Evolutionary conservation across 2,797 vertebrate species (phyloP), one percentile per base, ranked within the genome.

Genomic region (Morus bassanus): DNA sequence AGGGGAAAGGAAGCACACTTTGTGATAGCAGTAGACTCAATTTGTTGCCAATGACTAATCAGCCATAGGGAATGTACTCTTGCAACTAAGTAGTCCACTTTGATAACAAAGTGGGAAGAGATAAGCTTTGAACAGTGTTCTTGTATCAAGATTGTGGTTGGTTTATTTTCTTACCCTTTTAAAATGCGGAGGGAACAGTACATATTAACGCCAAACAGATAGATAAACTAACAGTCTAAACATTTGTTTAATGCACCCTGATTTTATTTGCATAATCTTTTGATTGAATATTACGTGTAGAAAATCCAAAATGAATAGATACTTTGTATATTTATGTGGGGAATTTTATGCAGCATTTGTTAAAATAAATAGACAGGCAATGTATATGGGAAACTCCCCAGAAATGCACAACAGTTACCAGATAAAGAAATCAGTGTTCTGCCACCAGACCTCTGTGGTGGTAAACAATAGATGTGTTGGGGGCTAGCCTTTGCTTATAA

Each of bases 391-490:
- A 94, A 91, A 51, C 35, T 73, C 60, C 8, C 10, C 61, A 80
- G 72, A 89, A 80, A 46, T 39, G 45, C 37, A 16, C 1, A 11
- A 46, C 80, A 76, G 70, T 91, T 95, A 37, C 65, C 18, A 61
- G 50, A 97, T 94, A 96, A 96, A 95, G 93, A 46, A 94, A 83
- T 91, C 92, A 88, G 89, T 96, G 97, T 97, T 95, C 85, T 96
- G 61, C 70, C 73, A 80, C n/a, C 79, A 75, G n/a, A 84, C 43
- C 90, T 95, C 79, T 60, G 56, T 61, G 85, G 57, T 18, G 4
- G 46, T 39, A 72, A 89, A 97, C 95, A 97, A 90, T 79, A 65
- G 85, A 23, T 1, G 6, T 0, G 2, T 91, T 91, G 63, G 8
- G 0, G 84, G 39, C 68, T 3, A 13, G 81, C 54, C 73, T 93